Conservation (phyloP, 2,888 invertebrate genomes). For the Dusona sp. region DNA sequence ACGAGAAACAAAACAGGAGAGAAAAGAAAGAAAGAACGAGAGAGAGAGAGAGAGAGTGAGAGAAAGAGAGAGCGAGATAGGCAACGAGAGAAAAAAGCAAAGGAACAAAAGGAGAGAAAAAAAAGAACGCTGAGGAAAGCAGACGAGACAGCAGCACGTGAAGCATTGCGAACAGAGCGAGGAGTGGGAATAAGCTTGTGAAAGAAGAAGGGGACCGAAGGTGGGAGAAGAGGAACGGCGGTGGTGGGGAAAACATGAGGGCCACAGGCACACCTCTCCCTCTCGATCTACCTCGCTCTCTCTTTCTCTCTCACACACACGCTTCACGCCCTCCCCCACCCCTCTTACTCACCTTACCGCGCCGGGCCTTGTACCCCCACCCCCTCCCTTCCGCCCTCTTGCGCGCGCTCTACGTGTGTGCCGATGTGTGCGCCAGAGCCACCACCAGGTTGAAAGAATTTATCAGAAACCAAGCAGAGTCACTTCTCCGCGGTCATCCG, state of each 20-base stretch:
- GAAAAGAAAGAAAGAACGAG: conserved; percentile 2
- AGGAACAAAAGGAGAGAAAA: too few species aligned
- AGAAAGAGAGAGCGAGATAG: neutral
- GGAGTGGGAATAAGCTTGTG: conserved; percentile 67
- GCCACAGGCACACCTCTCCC: conserved; percentile 66
- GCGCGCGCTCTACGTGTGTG: conserved; percentile 1
- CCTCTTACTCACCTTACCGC: conserved; percentile 31
- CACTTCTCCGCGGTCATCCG: conserved; percentile 77
- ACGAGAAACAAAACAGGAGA: conserved; percentile 6
- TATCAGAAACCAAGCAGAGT: conserved; percentile 76
- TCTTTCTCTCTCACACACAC: neutral
- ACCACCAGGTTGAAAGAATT: conserved; percentile 78
- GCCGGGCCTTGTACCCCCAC: conserved; percentile 41
- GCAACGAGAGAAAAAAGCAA: neutral
- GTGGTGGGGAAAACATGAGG: conserved; percentile 75
- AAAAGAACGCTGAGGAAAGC: conserved; percentile 1
- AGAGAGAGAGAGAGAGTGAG: neutral
- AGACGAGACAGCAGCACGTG: conserved; percentile 52
- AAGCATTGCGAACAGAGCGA: conserved; percentile 55
- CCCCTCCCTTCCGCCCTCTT: conserved; percentile 17
- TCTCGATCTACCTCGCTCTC: conserved; percentile 29
- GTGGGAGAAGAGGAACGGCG: conserved; percentile 50
- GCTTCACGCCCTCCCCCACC: neutral
- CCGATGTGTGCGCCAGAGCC: conserved; percentile 21
- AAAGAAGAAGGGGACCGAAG: conserved; percentile 17